Evolutionary conservation across 2,797 vertebrate species (phyloP).

Genomic region (Thaleichthys pacificus): DNA sequence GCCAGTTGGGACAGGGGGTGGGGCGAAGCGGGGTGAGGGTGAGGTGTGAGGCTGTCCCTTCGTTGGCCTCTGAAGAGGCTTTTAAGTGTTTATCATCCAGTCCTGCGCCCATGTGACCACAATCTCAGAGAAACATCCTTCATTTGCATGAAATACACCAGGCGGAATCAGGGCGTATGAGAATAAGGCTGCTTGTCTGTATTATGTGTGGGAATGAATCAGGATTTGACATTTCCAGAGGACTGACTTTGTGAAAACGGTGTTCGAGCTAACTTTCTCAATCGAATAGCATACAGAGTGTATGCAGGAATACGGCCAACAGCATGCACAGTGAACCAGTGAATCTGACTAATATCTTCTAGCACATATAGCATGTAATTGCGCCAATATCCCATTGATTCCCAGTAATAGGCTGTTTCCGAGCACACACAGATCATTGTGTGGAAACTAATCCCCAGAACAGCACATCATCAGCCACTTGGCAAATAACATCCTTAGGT

Average conservation of each 20-base stretch:
- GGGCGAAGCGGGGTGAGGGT: not conserved
- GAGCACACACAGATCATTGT: not conserved
- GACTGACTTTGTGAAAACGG: not conserved
- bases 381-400: constrained; percentile 23
- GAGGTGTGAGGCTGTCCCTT: constrained; percentile 12
- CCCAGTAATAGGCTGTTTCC: constrained; percentile 25
- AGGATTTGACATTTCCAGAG: not conserved
- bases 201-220: not conserved
- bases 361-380: constrained; percentile 15
- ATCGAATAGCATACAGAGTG: not conserved
- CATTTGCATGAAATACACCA: constrained; percentile 31
- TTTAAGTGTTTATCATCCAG: constrained; percentile 9
- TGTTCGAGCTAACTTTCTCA: not conserved
- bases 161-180: constrained; percentile 5
- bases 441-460: not conserved
- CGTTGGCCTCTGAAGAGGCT: constrained; percentile 10
- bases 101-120: constrained; percentile 6
- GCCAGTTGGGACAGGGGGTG: constrained; percentile 17
- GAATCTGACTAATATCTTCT: not conserved
- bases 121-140: constrained; percentile 31
- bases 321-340: not conserved
- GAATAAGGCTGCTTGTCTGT: constrained; percentile 31
- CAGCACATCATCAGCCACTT: not conserved
- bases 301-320: not conserved
- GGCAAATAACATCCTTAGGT: not conserved